Conservation (phyloP, 2,888 invertebrate species). For the Clitarchus hookeri region DNA sequence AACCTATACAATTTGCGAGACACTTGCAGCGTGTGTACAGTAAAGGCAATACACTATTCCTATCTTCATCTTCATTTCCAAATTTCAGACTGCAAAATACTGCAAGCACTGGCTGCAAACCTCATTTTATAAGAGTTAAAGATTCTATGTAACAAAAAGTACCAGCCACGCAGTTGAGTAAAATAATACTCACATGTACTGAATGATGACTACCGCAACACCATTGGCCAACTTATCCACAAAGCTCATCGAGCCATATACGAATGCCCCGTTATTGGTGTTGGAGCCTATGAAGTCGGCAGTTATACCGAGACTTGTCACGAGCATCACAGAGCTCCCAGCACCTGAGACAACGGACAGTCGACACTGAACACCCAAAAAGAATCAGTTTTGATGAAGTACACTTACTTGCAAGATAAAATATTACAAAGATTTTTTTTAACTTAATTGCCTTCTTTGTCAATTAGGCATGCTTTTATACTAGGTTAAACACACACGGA, state of each 20-base stretch:
- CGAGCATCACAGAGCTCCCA: constrained; percentile 81
- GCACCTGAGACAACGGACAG: constrained; percentile 60
- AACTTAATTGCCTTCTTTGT: too few relatives aligned
- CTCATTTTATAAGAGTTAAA: not conserved
- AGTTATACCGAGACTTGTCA: constrained; percentile 84
- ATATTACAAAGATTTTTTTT: too few relatives aligned
- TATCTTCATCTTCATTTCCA: not conserved
- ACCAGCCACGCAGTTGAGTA: not conserved
- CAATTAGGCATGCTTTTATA: too few relatives aligned
- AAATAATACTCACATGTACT: constrained; percentile 66
- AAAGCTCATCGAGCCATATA: constrained; percentile 93
- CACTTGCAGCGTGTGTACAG: too few relatives aligned
- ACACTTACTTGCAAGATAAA: not conserved
- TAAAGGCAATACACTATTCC: too few relatives aligned
- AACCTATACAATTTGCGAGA: too few relatives aligned
- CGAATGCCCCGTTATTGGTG: constrained; percentile 85
- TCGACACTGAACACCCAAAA: not conserved
- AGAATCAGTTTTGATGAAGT: not conserved
- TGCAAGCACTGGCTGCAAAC: not conserved
- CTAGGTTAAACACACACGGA: too few relatives aligned
- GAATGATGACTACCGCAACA: constrained; percentile 78
- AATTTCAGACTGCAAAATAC: constrained; percentile 17
- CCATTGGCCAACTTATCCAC: constrained; percentile 90
- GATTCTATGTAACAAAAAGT: constrained; percentile 9
- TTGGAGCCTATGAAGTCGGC: constrained; percentile 85